Conservation (phyloP, 2,113 vertebrate genomes). For the Oncorhynchus kisutch region DNA sequence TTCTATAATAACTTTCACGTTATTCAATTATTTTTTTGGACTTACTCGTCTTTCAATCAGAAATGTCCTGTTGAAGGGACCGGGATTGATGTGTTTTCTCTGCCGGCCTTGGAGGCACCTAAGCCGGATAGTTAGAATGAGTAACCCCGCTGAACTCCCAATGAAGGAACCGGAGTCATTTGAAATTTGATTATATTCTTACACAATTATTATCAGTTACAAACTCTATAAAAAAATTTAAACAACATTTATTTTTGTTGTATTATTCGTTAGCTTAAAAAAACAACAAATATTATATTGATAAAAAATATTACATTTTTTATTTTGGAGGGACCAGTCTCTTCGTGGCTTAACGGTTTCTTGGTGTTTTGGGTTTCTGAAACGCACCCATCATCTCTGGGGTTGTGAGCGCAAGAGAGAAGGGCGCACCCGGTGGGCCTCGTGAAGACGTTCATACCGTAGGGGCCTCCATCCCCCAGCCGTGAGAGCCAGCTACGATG, state of each 20-base stretch:
- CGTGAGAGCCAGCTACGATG: conserved; percentile 72
- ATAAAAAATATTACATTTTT: neutral
- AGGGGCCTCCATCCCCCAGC: conserved; percentile 45
- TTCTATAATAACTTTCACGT: neutral
- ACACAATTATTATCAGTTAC: conserved; percentile 8
- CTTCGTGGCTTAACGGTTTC: neutral
- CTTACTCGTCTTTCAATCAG: neutral
- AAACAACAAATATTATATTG: neutral
- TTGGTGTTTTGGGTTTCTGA: conserved; percentile 3
- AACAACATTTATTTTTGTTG: neutral
- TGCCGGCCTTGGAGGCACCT: conserved; percentile 54
- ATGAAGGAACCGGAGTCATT: conserved; percentile 41
- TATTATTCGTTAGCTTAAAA: neutral
- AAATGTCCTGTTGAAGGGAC: neutral
- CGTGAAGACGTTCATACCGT: conserved; percentile 38
- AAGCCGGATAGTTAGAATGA: conserved; percentile 21
- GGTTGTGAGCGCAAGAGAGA: neutral
- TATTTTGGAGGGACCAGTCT: conserved; percentile 22
- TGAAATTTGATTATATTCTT: conserved; percentile 1
- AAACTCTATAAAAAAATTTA: neutral
- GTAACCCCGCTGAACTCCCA: conserved; percentile 40
- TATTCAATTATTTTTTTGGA: neutral
- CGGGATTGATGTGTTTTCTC: conserved; percentile 8
- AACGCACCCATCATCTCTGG: neutral
- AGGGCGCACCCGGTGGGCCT: conserved; percentile 31